phyloP scores from a whole-genome alignment of 2,113 vertebrate species.

The Sinocyclocheilus anshuiensis region DNA sequence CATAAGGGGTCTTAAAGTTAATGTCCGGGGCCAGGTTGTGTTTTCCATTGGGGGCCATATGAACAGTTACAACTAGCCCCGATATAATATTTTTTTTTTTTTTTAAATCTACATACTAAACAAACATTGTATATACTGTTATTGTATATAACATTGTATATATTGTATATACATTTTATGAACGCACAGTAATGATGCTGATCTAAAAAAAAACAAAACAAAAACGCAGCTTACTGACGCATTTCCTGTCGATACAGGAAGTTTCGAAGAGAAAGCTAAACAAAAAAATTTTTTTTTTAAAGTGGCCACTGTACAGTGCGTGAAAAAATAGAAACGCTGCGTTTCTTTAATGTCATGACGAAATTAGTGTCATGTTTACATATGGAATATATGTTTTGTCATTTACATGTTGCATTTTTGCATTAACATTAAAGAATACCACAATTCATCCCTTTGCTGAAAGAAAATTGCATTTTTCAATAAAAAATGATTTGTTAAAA shows the following conservation, averaged over 20 bases:
- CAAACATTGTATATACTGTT: background rate
- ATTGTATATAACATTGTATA: background rate
- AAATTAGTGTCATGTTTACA: no score
- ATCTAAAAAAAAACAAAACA: background rate
- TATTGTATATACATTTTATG: background rate
- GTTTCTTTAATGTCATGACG: no score
- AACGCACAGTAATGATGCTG: background rate
- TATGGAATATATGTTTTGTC: background rate
- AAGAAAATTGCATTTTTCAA: no score
- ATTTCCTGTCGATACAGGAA: slow-evolving; percentile 7
- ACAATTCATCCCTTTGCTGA: no score
- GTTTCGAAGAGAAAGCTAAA: background rate
- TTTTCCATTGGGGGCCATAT: background rate
- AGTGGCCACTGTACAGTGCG: no score
- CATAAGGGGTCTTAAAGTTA: background rate
- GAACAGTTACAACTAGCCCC: background rate
- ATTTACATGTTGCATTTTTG: no score
- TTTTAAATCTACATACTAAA: background rate
- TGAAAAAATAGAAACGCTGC: no score
- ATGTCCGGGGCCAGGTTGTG: background rate
- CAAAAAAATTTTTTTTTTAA: background rate
- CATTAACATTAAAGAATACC: no score
- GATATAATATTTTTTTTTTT: background rate
- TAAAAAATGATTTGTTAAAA: no score
- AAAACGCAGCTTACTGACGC: background rate